A percentile compares a stretch with the other conserved stretches of the same genome.
Conservation (phyloP, 2,888 invertebrate genomes). For the Phengaris arion region DNA sequence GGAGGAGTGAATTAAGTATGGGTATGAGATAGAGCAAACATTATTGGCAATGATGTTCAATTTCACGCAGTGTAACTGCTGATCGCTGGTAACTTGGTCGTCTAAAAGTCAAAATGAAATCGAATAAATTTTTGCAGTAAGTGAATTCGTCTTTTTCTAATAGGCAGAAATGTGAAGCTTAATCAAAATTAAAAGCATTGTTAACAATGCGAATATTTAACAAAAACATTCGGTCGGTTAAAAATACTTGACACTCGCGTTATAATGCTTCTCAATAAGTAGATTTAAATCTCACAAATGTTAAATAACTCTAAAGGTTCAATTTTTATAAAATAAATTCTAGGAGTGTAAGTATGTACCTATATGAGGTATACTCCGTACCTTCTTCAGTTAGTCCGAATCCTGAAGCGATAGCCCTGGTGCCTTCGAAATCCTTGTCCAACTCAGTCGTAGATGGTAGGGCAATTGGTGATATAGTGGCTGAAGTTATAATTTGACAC, state of each 20-base stretch:
- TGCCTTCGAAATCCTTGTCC: slow-evolving; percentile 45
- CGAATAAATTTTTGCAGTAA: neutral
- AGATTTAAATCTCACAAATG: too few species aligned
- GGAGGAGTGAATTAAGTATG: slow-evolving; percentile 43
- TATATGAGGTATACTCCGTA: slow-evolving; percentile 30
- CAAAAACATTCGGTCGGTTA: too few species aligned
- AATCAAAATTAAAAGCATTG: too few species aligned
- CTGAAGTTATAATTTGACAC: slow-evolving; percentile 32
- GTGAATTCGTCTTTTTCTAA: too few species aligned
- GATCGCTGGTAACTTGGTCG: neutral
- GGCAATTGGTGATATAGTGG: slow-evolving; percentile 36
- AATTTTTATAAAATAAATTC: too few species aligned
- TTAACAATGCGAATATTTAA: too few species aligned
- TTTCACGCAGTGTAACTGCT: slow-evolving; percentile 37
- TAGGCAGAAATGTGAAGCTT: too few species aligned
- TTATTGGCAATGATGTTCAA: slow-evolving; percentile 51
- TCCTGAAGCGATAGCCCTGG: slow-evolving; percentile 52
- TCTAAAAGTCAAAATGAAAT: neutral
- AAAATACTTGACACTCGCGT: too few species aligned
- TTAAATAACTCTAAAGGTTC: too few species aligned
- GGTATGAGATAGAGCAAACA: slow-evolving; percentile 44
- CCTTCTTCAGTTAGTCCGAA: slow-evolving; percentile 47
- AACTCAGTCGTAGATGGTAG: slow-evolving; percentile 43
- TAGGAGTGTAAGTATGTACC: slow-evolving; percentile 36
- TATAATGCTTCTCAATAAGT: too few species aligned